Base-by-base conservation (phyloP, 1,140 invertebrate species). In the Solenopsis fugax region DNA sequence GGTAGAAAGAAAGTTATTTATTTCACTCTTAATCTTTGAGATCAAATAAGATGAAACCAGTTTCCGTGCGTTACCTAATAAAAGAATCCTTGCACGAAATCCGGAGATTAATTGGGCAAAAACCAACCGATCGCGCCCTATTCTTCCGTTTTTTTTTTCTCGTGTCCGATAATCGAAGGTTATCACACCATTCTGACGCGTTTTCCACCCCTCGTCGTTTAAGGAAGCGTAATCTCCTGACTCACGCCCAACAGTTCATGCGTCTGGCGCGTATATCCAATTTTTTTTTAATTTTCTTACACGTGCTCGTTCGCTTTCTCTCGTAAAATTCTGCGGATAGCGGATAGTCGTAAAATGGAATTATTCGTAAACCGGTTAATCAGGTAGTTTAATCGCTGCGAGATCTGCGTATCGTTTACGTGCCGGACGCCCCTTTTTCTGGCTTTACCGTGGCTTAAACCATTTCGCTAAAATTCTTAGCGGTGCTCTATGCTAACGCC, bases 321-420 rank as follows among this genome's bases (percentile, higher is more conserved):
- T 41, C 7, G 72, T 62, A 87, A 87, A 89, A 69, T 60, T 87
- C 24, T 29, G 71, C 88, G 65, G 48, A 34, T 87, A 73, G 34
- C 24, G 34, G 24, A 34, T 12, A 24, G 12, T 81, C 64, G 60
- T 60, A 75, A 87, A 90, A 54, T 7, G 54, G 67, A 84, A 72
- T 71, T 86, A 80, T 86, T 87, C 80, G 50, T 69, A 76, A 73
- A 89, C 73, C 86, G 37, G 64, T 87, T 89, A 87, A 87, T 90
- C 88, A 54, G 56, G 45, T 48, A 45, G 50, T 67, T 52, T 45
- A 64, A 89, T 89, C 88, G 76, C 24, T 41, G 18, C 41, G 56
- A 52, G 41, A 77, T 87, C 72, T 64, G 54, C 64, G 82, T n/a
- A n/a, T n/a, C 34, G 54, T 69, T 56, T 76, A 71, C 67, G 85